phyloP scores from a whole-genome alignment of 2,113 vertebrate genomes.

The Pteruthius melanotis region DNA sequence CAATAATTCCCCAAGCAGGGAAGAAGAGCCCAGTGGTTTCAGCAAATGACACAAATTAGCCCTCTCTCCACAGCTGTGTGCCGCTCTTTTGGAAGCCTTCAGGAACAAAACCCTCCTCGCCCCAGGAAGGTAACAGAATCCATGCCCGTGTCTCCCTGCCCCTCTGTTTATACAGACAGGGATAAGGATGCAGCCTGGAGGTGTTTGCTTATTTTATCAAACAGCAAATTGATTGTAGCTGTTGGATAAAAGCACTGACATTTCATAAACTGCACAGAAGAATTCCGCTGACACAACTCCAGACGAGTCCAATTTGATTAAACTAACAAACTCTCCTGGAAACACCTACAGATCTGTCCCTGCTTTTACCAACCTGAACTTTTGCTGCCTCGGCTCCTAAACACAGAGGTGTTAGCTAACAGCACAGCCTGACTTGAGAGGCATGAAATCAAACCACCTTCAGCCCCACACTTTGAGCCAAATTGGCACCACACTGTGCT shows the following conservation, averaged over 20 bases:
- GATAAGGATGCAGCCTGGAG: not conserved
- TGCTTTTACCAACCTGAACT: not conserved
- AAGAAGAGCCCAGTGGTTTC: constrained; percentile 44
- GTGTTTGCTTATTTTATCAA: constrained; percentile 46
- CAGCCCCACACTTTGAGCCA: not conserved
- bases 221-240: constrained; percentile 41
- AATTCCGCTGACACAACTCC: constrained; percentile 17
- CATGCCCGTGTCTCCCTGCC: not conserved
- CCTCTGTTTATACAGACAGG: constrained; percentile 9
- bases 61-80: not conserved
- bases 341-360: not conserved
- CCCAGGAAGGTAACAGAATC: constrained; percentile 18
- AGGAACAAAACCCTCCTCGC: not conserved
- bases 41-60: constrained; percentile 56
- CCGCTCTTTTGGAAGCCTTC: constrained; percentile 26
- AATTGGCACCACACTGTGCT: not conserved
- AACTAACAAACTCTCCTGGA: not conserved
- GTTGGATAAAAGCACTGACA: constrained; percentile 20
- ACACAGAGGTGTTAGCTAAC: not conserved
- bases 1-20: constrained; percentile 60
- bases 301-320: not conserved
- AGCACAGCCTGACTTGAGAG: not conserved
- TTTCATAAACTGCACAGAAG: not conserved
- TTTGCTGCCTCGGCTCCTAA: not conserved
- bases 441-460: not conserved